Evolutionary conservation across 2,888 invertebrate species (phyloP), one percentile per base, ranked within the genome.

Genomic region (Tortricodes alternella): DNA sequence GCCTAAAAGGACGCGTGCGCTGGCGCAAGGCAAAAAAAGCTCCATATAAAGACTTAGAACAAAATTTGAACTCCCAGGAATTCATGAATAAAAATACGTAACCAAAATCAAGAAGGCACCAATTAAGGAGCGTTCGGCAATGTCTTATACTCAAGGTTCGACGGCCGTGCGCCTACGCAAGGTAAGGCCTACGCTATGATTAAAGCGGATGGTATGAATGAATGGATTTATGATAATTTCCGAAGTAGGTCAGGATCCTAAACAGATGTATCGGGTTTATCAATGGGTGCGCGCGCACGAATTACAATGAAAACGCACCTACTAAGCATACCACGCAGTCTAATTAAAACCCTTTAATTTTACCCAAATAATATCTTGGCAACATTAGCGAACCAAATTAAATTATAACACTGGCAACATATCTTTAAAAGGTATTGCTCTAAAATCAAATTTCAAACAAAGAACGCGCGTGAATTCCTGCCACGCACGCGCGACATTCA

Each of bases 41-140:
- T n/a, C 46, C 34, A 34, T 13, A 51, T 34, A 35, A 34, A 51
- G 32, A 5, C 23, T 43, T 51, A 43, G 51, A 51, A 51, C 34
- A 34, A 41, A 43, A 34, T 46, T 34, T 23, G 16, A 15, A 32
- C 23, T 13, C 67, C 69, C 61, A 73, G 76, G 84, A 75, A 80
- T 81, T 74, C 78, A 77, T 83, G 84, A 85, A 86, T 85, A 85
- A 84, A 85, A 85, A 85, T 80, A 73, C 78, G 77, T 66, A 66
- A 66, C 78, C 78, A 77, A 81, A 84, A 83, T 76, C 74, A 74
- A 74, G 67, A 78, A 78, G 75, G 73, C 75, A 73, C 74, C 80
- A 79, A 80, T 82, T 82, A 84, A 77, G 76, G 76, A 62, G 68
- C 65, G 70, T 72, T 72, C 70, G 68, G 71, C 72, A 73, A 74